A percentile compares a stretch with the other conserved stretches of the same genome.
Evolutionary conservation across 2,797 vertebrate genomes (phyloP).

Genomic region (Psittacula echo): DNA sequence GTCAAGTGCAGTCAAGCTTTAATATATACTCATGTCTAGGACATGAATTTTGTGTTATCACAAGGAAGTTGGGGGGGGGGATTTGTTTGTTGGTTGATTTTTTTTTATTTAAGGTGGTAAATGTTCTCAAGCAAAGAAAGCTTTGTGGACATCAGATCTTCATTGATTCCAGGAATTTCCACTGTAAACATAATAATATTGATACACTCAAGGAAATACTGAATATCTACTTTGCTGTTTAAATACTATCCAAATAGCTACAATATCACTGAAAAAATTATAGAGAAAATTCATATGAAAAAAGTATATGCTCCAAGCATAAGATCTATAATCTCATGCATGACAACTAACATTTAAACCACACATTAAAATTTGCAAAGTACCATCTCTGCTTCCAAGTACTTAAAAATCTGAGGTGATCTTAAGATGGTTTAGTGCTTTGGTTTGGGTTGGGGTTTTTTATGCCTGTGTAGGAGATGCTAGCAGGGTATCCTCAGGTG

Average conservation of each 20-base stretch:
- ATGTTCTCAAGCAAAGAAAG: neutral
- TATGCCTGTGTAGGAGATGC: neutral
- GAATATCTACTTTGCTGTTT: neutral
- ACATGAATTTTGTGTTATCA: neutral
- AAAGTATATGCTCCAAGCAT: neutral
- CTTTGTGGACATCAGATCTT: neutral
- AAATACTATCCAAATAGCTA: neutral
- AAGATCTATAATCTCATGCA: neutral
- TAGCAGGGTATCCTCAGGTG: neutral
- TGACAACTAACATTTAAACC: neutral
- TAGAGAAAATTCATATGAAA: neutral
- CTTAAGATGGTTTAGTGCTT: neutral
- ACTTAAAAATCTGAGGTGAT: neutral
- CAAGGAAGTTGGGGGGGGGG: accelerated
- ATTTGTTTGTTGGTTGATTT: too few species aligned
- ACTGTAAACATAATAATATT: neutral
- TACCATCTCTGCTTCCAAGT: neutral
- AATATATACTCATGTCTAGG: accelerated
- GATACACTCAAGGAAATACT: neutral
- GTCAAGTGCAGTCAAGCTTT: neutral
- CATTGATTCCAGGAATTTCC: neutral
- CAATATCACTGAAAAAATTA: neutral
- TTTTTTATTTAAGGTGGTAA: neutral
- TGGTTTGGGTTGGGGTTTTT: neutral
- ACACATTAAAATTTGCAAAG: neutral